phyloP scores from a whole-genome alignment of 2,113 vertebrate genomes.

The Pristiophorus japonicus region DNA sequence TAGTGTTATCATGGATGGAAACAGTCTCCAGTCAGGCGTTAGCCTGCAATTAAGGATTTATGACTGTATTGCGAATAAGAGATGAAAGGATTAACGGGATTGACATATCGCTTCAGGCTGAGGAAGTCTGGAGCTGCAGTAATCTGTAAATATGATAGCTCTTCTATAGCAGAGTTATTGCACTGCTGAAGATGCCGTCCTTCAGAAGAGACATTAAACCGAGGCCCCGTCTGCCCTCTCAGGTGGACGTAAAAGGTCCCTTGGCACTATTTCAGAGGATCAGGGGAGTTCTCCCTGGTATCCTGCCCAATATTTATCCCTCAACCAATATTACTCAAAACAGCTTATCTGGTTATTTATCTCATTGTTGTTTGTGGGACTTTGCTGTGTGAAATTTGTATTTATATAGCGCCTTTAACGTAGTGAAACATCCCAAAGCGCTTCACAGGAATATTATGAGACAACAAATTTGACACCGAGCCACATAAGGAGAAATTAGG shows the following conservation, averaged over 20 bases:
- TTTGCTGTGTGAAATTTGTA: background rate
- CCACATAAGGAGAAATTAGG: no score
- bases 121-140: background rate
- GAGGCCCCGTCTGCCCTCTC: background rate
- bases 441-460: no score
- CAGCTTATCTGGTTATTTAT: background rate
- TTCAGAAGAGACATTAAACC: background rate
- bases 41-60: conserved; percentile 19
- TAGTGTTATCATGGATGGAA: background rate
- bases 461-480: no score
- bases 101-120: background rate
- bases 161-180: background rate
- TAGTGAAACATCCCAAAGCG: no score
- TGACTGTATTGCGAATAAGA: background rate
- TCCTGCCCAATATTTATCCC: background rate
- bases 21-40: background rate
- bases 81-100: background rate
- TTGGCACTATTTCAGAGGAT: background rate
- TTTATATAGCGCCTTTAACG: no score
- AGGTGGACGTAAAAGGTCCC: background rate
- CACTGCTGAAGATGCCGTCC: background rate
- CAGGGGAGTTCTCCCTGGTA: background rate
- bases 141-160: background rate
- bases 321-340: background rate
- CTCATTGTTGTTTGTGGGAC: background rate